phyloP scores from a whole-genome alignment of 2,113 vertebrate species.

The Catharus bicknelli region DNA sequence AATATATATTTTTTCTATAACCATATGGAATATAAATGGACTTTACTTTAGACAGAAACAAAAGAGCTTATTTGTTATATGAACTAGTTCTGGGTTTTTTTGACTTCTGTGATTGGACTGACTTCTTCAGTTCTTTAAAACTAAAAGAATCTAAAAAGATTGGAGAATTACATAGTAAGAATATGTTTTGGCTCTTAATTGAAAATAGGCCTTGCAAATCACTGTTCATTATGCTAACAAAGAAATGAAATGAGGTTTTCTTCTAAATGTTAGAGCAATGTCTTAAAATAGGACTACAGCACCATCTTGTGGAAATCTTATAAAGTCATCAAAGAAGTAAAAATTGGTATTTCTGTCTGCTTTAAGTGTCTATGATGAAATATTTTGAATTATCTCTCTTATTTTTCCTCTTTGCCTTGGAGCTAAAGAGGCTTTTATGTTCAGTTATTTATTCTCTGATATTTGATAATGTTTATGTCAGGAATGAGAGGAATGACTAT shows the following conservation, averaged over 20 bases:
- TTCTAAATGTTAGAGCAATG: background rate
- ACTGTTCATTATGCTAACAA: background rate
- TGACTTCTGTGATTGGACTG: background rate
- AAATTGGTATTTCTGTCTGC: background rate
- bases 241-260: background rate
- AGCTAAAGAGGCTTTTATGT: background rate
- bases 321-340: background rate
- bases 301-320: conserved; percentile 68
- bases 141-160: background rate
- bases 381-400: background rate
- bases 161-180: background rate
- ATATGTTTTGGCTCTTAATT: background rate
- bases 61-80: background rate
- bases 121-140: background rate
- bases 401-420: background rate
- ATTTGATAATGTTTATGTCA: background rate
- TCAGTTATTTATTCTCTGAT: background rate
- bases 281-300: conserved; percentile 18
- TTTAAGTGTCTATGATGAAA: background rate
- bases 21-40: background rate
- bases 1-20: background rate
- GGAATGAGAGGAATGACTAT: background rate
- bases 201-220: background rate
- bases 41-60: background rate
- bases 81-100: background rate